phyloP scores from a whole-genome alignment of 2,888 invertebrate species.

The Plagodis dolabraria region DNA sequence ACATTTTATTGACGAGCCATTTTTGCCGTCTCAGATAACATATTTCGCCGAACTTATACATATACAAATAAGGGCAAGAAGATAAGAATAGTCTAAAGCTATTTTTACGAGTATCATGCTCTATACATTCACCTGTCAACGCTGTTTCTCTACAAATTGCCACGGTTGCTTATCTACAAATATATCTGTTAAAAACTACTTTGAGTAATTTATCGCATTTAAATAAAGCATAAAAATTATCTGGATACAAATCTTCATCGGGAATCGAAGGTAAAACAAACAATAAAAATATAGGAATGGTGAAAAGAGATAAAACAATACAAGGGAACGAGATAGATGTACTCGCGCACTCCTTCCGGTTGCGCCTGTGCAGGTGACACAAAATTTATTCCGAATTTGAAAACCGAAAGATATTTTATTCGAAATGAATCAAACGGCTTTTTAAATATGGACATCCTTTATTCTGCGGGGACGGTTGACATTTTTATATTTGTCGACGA shows the following conservation, averaged over 20 bases:
- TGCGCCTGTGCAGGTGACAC: conserved; percentile 81
- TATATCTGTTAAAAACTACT: conserved; percentile 67
- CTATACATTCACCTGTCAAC: conserved; percentile 68
- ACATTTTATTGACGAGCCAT: too few species aligned
- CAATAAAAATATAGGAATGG: conserved; percentile 60
- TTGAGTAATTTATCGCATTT: conserved; percentile 77
- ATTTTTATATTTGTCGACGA: conserved; percentile 83
- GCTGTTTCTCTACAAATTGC: conserved; percentile 68
- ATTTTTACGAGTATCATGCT: conserved; percentile 11
- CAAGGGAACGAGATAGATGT: conserved; percentile 38
- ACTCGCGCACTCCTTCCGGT: conserved; percentile 75
- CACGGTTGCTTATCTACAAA: conserved; percentile 60
- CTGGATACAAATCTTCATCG: conserved; percentile 71
- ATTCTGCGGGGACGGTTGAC: conserved; percentile 76
- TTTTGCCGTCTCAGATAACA: too few species aligned
- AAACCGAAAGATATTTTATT: conserved; percentile 81
- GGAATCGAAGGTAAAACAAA: conserved; percentile 69
- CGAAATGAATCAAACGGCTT: conserved; percentile 81
- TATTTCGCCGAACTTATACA: too few species aligned
- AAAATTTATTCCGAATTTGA: conserved; percentile 84
- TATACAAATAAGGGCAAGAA: neutral
- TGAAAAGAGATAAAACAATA: conserved; percentile 37
- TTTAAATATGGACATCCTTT: conserved; percentile 83
- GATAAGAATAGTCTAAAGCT: neutral
- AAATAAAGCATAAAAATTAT: conserved; percentile 80